Evolutionary conservation across 2,113 vertebrate genomes (phyloP).

Genomic region (Thunnus thynnus): DNA sequence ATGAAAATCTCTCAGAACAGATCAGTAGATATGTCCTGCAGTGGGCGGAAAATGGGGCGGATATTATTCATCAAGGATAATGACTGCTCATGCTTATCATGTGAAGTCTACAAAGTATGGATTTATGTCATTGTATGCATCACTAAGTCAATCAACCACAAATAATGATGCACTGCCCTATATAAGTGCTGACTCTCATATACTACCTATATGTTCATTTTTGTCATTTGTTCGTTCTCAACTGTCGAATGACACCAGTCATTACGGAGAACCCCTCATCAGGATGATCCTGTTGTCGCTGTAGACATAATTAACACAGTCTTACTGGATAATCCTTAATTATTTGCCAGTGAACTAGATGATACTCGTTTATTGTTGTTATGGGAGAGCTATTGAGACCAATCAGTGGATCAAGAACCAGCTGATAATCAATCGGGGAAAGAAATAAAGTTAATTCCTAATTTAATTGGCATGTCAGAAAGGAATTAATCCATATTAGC

Average conservation of each 20-base stretch:
- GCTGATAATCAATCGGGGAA: constrained; percentile 61
- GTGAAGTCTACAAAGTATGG: constrained; percentile 27
- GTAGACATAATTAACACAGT: constrained; percentile 70
- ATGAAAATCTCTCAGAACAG: constrained; percentile 40
- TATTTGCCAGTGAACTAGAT: constrained; percentile 73
- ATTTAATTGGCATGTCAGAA: constrained; percentile 77
- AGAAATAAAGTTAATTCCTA: constrained; percentile 73
- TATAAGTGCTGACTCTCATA: not conserved
- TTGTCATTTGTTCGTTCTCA: constrained; percentile 29
- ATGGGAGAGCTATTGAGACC: constrained; percentile 50
- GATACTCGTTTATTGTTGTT: constrained; percentile 66
- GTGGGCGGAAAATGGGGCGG: constrained; percentile 23
- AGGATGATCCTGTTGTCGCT: constrained; percentile 57
- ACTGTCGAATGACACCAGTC: constrained; percentile 33
- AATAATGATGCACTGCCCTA: constrained; percentile 14
- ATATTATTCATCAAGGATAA: constrained; percentile 57
- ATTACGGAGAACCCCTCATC: constrained; percentile 55
- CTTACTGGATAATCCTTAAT: constrained; percentile 74
- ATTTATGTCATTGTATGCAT: constrained; percentile 37
- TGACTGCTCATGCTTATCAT: constrained; percentile 36
- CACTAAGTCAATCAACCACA: constrained; percentile 19
- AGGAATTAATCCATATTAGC: constrained; percentile 66
- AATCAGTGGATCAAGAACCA: constrained; percentile 61
- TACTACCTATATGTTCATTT: constrained; percentile 21
- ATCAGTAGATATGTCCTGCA: constrained; percentile 26